phyloP scores from a whole-genome alignment of 2,113 vertebrate species.

The Protobothrops mucrosquamatus region DNA sequence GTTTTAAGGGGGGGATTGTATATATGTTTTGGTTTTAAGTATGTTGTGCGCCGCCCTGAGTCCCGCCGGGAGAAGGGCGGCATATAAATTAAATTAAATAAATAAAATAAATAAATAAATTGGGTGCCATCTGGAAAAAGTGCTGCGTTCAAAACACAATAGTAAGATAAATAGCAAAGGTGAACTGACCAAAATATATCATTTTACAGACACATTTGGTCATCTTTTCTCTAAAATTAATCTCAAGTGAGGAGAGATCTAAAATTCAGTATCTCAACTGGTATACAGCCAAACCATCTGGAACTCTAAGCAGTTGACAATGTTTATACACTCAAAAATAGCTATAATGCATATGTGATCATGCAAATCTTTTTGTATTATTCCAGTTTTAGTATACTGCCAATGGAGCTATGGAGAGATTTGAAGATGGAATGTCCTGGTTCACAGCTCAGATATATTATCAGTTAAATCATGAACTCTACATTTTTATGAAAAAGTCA shows the following conservation, averaged over 20 bases:
- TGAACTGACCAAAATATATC: background rate
- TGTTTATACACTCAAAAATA: background rate
- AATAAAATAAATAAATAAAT: no score
- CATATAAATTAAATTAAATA: no score
- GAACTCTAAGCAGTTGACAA: background rate
- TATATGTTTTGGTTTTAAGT: no score
- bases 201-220: background rate
- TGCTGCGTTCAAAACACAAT: background rate
- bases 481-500: background rate
- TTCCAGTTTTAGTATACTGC: background rate
- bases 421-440: background rate
- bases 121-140: background rate
- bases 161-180: background rate
- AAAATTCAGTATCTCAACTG: background rate
- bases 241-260: background rate
- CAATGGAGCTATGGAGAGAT: background rate
- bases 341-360: background rate
- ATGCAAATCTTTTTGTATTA: background rate
- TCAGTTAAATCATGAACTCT: background rate
- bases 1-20: no score
- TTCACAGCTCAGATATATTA: background rate
- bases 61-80: no score
- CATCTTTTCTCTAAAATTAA: background rate
- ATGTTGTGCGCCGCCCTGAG: no score
- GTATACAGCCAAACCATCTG: background rate